Base-by-base conservation (phyloP, 53 echinoderm and acorn worm species). In the Hippasteria phrygiana region DNA sequence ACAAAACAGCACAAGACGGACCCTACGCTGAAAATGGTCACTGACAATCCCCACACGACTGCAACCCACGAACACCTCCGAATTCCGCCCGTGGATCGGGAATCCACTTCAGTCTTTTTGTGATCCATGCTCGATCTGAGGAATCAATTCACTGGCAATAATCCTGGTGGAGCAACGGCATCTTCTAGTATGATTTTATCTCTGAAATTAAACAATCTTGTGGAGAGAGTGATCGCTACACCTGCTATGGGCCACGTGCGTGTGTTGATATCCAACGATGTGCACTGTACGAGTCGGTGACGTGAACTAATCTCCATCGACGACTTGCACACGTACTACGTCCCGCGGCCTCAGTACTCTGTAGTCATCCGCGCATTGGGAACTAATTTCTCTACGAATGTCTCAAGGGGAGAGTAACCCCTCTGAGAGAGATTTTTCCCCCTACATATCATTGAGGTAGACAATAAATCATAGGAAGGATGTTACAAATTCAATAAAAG, bases 401-500 rank as follows among this genome's bases (percentile, higher is more conserved):
- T 22, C 31, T 10, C 28, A 3, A 11, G 1, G 39, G 27, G 41
- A 62, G 59, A 13, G 55, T 1, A 32, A 18, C 29, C 20, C 59
- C 14, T 27, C 24, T 31, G 22, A 24, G 7, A 20, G 24, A 24
- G 1, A 22, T 1, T 27, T n/a, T 24, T 13, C 74, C 46, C 29
- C 41, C 16, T 11, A 20, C 56, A 37, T 29, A 79, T 18, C 55
- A 77, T 62, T 53, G 62, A 59, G 29, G 45, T 82, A 82, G 41
- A 18, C 28, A 41, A 65, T 26, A 20, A 5, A 5, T 12, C 50
- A 14, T n/a, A 50, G 85, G 85, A 71, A 85, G 85, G 85, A 85
- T 85, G 85, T 85, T 43, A 64, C 53, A 85, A 85, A 85, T 71
- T 71, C 51, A 85, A 85, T 85, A 10, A 85, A 69, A 70, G 11